These are phyloP conservation scores for Microctenopoma stevenorrisi DNA, from an alignment of 2,797 vertebrate species.

Conservation along the genomic window DNA sequence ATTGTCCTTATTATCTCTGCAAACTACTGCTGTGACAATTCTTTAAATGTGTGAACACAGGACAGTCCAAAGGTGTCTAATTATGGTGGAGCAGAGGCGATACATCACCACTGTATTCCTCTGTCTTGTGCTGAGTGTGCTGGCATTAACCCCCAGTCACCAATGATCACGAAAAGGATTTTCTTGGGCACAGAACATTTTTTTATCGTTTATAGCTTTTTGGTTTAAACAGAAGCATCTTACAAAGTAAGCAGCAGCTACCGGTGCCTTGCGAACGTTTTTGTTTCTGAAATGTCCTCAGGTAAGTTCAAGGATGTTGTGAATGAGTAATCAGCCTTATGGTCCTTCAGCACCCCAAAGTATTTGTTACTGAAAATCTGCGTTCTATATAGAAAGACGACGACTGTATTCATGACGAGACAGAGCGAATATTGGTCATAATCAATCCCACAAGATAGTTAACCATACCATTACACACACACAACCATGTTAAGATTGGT, in stretches of 20 bases:
- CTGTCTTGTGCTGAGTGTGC: constrained; percentile 15
- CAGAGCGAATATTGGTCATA: constrained; percentile 22
- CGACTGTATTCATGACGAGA: too few relatives aligned
- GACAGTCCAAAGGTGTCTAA: constrained; percentile 36
- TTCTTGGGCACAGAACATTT: background rate
- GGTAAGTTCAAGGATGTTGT: background rate
- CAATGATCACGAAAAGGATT: constrained; percentile 36
- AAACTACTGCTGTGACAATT: constrained; percentile 31
- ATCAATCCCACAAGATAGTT: constrained; percentile 29
- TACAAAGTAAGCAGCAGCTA: background rate
- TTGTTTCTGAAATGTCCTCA: background rate
- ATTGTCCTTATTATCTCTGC: constrained; percentile 31
- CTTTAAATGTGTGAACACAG: constrained; percentile 20
- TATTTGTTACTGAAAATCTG: background rate
- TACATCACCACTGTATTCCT: constrained; percentile 23
- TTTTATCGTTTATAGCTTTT: background rate
- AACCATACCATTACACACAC: constrained; percentile 18
- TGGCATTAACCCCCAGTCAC: constrained; percentile 28
- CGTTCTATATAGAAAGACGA: constrained; percentile 15
- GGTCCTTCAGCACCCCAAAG: background rate
- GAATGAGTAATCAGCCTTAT: background rate
- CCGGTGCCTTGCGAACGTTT: background rate
- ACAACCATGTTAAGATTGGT: background rate
- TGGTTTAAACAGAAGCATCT: background rate
- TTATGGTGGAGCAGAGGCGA: constrained; percentile 29